Base-by-base conservation (phyloP, 2,888 invertebrate species). In the Scaptomyza caliginosa region DNA sequence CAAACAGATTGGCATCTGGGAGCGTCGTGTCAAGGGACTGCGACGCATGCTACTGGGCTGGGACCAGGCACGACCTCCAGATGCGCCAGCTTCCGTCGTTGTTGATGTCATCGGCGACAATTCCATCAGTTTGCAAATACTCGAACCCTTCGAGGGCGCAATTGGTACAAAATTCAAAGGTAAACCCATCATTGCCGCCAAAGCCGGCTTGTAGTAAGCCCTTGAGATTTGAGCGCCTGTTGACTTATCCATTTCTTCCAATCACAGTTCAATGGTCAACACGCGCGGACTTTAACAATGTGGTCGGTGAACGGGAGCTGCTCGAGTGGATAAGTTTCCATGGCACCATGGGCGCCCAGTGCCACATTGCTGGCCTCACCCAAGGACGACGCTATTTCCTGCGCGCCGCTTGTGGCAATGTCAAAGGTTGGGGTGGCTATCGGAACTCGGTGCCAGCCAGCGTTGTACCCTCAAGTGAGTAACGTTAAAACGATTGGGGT, bases 161-260 rank as follows among this genome's bases (percentile, higher is more conserved):
- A 94, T 97, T 62, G 95, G 96, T 81, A 98, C 98, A 32, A 97
- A 97, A 92, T 98, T 96, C 91, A 97, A 95, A 95, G 95, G 97
- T 97, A 91, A 90, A 34, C 46, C 46, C 16, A 13, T 34, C n/a
- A 46, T 7, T 8, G 5, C 11, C 38, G 36, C 1, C 13, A 30
- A 5, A 4, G 32, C 16, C 40, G 19, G 43, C 11, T 36, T 73
- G 66, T 24, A 66, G 74, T 60, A 6, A 39, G 7, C 26, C 8
- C 16, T 28, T 11, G 30, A 23, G 26, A 49, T 38, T 67, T 52
- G 39, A 16, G 28, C 40, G 19, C 36, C 26, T n/a, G 54, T 50
- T 63, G 45, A 56, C 39, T 16, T 34, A 8, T 24, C 32, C 51
- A 24, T 54, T 63, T 50, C 21, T 30, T 52, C 11, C 8, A 45